Evolutionary conservation across 2,113 vertebrate genomes (phyloP), one percentile per base, ranked within the genome.

Genomic region (Sander vitreus): DNA sequence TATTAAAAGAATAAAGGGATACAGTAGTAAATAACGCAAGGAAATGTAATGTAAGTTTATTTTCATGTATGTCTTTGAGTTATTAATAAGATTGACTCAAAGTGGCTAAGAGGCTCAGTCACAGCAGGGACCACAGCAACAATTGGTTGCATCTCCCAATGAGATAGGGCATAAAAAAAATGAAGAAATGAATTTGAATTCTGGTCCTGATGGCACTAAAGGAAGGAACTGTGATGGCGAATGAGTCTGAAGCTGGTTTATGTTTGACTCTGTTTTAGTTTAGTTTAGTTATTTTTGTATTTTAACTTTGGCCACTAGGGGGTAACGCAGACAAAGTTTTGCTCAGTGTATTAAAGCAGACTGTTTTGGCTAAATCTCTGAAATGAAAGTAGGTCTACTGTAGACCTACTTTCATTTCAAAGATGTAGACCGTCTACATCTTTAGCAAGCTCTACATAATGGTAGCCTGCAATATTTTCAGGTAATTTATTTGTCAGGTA

Each of bases 261-360:
- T 30, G 7, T 45, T 57, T 59, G 45, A 53, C 19, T 47, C 11
- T 6, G 59, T 16, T 73, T 64, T 4, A 65, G 16, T 23, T 45
- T 30, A 39, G 11, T 7, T 1, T 6, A 6, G 30, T 15, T 25
- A 4, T 15, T 23, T 21, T 43, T 25, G 25, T 36, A 21, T 76
- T 43, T 43, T 1, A 33, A 39, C 8, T 72, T 59, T 58, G 45
- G 14, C 78, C 91, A 82, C 83, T 59, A 83, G 88, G 19, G 58
- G 90, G 80, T 68, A 60, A 67, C 65, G 33, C 15, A 84, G 60
- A 25, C 70, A 55, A 1, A 68, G 63, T 36, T 81, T 76, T 55
- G 5, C 33, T 73, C 10, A 36, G 10, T 51, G 18, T 51, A 53
- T 74, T n/a, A 3, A 60, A 64, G 6, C 18, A 33, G 53, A 43